These are phyloP conservation scores for Philypnodon macrostomus DNA, from an alignment of 2,797 vertebrate species.

Conservation along the genomic window DNA sequence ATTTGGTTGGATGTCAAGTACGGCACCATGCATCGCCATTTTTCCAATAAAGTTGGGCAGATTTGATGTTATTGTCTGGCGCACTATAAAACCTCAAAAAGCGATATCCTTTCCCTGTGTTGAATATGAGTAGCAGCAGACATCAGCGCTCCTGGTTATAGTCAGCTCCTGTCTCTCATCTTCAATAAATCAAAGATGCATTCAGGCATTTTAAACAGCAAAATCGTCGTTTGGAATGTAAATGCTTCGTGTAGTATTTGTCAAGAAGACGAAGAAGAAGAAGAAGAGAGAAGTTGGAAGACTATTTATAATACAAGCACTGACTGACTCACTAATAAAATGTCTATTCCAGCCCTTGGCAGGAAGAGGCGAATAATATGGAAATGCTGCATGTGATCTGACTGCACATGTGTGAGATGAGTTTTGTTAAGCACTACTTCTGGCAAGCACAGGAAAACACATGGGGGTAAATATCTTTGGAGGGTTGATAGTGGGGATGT, in stretches of 20 bases:
- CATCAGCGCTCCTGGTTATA: slow-evolving; percentile 10
- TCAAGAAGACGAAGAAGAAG: slow-evolving; percentile 10
- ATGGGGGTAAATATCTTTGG: slow-evolving; percentile 22
- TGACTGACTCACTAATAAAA: slow-evolving; percentile 34
- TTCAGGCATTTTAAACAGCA: slow-evolving; percentile 19
- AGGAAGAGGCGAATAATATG: slow-evolving; percentile 1
- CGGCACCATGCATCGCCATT: neutral
- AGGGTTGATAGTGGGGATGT: slow-evolving; percentile 1
- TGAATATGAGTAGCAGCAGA: slow-evolving; percentile 15
- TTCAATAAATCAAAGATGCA: slow-evolving; percentile 34
- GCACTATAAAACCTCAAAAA: neutral
- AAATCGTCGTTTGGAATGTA: slow-evolving; percentile 24
- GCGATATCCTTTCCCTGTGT: neutral
- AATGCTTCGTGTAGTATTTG: slow-evolving; percentile 11
- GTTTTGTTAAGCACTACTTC: slow-evolving; percentile 38
- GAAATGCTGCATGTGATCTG: slow-evolving; percentile 26
- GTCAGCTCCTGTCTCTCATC: slow-evolving; percentile 10
- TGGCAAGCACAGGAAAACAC: slow-evolving; percentile 26
- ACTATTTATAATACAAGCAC: slow-evolving; percentile 17
- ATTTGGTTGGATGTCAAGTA: neutral
- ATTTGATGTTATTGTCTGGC: neutral
- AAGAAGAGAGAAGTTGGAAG: slow-evolving; percentile 3
- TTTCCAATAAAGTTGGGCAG: neutral
- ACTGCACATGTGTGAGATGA: slow-evolving; percentile 34
- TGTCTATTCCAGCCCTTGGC: slow-evolving; percentile 17